phyloP scores from a whole-genome alignment of 2,113 vertebrate genomes.

The Dinomys branickii region DNA sequence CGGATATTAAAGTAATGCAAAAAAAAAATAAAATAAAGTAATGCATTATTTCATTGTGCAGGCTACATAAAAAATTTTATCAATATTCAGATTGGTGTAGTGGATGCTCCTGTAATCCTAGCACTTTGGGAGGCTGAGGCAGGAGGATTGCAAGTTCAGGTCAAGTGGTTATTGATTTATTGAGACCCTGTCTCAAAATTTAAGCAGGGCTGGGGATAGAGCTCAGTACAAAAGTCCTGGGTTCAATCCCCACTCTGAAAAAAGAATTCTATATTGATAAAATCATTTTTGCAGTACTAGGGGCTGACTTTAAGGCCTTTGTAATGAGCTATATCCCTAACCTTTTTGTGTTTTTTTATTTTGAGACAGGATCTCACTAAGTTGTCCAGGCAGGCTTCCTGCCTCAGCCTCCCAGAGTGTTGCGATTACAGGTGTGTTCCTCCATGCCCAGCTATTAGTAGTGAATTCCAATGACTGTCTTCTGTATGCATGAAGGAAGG shows the following conservation, averaged over 20 bases:
- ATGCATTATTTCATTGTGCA: slow-evolving; percentile 3
- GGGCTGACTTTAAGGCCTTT: background rate
- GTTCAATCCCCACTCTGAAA: background rate
- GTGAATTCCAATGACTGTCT: background rate
- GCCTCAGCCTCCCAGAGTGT: background rate
- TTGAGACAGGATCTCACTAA: background rate
- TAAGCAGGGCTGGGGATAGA: background rate
- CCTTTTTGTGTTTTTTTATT: background rate
- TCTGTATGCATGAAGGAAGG: background rate
- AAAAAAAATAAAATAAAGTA: too few species aligned
- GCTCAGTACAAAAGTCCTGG: background rate
- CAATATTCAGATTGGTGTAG: background rate
- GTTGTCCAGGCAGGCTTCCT: background rate
- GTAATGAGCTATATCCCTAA: background rate
- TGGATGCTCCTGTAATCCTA: background rate
- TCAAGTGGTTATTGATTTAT: background rate
- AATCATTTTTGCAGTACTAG: background rate
- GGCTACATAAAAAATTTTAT: slow-evolving; percentile 43
- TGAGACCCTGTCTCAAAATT: background rate
- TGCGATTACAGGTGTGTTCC: background rate
- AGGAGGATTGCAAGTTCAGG: background rate
- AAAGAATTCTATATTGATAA: background rate
- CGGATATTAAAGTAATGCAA: slow-evolving; percentile 15
- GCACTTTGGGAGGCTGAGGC: background rate
- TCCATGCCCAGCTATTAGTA: background rate